Evolutionary conservation across 2,113 vertebrate species (phyloP).

Genomic region (Diglossa brunneiventris): DNA sequence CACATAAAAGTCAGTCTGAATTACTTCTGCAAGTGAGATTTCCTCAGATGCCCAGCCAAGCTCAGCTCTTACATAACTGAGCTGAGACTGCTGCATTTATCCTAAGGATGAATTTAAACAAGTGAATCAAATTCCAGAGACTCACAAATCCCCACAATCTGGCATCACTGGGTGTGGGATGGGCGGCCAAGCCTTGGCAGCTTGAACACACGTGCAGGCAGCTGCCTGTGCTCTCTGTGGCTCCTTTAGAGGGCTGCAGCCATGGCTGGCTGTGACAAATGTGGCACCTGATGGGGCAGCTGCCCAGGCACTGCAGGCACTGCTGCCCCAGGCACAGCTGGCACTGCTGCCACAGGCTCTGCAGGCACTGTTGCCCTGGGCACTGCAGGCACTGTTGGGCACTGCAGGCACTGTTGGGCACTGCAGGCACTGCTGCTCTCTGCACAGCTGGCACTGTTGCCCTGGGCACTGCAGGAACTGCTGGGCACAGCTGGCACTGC

Average conservation of each 20-base stretch:
- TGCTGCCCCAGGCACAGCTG: background rate
- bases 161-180: rapidly evolving
- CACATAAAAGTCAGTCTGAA: slow-evolving; percentile 10
- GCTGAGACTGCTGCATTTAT: background rate
- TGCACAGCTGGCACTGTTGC: background rate
- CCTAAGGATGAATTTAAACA: background rate
- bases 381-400: background rate
- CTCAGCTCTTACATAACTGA: background rate
- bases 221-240: background rate
- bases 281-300: rapidly evolving
- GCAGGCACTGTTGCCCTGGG: background rate
- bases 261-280: background rate
- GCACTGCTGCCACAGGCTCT: background rate
- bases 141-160: background rate
- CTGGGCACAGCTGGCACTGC: background rate
- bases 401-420: too few species aligned
- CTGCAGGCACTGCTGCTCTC: background rate
- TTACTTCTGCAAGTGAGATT: slow-evolving; percentile 7
- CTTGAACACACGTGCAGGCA: rapidly evolving
- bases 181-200: background rate
- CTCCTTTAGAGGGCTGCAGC: rapidly evolving
- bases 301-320: background rate
- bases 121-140: background rate
- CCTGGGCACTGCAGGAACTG: background rate
- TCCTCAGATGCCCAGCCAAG: slow-evolving; percentile 17